A percentile compares a stretch with the other conserved stretches of the same genome.
Evolutionary conservation across 2,888 invertebrate genomes (phyloP).

Genomic region (Sphecodes monilicornis): DNA sequence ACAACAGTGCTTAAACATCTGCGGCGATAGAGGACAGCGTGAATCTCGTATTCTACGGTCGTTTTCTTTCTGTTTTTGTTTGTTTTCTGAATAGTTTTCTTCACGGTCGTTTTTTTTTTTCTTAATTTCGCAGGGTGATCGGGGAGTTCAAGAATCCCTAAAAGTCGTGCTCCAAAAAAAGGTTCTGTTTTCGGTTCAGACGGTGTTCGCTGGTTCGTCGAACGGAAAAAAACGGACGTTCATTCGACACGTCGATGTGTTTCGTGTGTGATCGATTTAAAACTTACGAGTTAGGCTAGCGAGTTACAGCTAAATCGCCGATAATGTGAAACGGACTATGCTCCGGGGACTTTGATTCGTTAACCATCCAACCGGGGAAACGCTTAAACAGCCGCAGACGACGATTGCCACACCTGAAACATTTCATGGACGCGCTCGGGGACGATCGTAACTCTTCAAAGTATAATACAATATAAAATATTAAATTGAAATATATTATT

Average conservation of each 20-base stretch:
- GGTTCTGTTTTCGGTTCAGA: conserved; percentile 18
- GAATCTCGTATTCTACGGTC: conserved; percentile 16
- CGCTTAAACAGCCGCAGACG: background rate
- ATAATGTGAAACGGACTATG: conserved; percentile 1
- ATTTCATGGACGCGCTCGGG: too few species aligned
- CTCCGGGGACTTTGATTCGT: conserved; percentile 14
- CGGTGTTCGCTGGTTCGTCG: conserved; percentile 25
- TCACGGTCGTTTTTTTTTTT: background rate
- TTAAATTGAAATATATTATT: background rate
- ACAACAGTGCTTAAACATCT: conserved; percentile 31
- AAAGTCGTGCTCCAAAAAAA: conserved; percentile 50
- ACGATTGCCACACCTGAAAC: background rate
- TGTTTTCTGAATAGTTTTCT: background rate
- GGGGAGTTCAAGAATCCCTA: conserved; percentile 52
- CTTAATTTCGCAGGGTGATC: conserved; percentile 30
- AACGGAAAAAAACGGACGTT: conserved; percentile 24
- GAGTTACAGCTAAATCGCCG: conserved; percentile 1
- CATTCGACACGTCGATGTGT: conserved; percentile 22
- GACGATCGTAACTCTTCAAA: too few species aligned
- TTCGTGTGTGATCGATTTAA: conserved; percentile 41
- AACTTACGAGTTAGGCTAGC: conserved; percentile 28
- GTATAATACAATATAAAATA: background rate
- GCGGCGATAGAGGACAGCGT: conserved; percentile 30
- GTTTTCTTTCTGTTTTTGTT: background rate
- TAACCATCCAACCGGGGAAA: background rate